A percentile compares a stretch with the other conserved stretches of the same genome.
Evolutionary conservation across 1,140 invertebrate species (phyloP).

Genomic region (Brachionus paranguensis): DNA sequence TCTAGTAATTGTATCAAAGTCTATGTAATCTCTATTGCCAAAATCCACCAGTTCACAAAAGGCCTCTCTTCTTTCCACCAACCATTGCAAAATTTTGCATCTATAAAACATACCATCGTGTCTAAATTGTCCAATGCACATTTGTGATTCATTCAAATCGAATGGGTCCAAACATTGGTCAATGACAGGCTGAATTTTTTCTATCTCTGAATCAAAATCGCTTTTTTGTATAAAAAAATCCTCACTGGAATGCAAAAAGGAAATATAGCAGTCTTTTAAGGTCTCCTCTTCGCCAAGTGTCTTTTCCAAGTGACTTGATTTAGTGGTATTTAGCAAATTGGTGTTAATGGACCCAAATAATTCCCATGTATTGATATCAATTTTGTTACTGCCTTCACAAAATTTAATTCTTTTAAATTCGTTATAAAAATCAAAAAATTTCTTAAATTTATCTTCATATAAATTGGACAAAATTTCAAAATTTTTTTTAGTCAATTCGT

Average conservation of each 20-base stretch:
- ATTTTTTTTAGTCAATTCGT: no score
- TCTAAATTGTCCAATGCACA: slow-evolving; percentile 19
- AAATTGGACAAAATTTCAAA: no score
- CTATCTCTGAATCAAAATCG: slow-evolving; percentile 3
- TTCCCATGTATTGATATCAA: no score
- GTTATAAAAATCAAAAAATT: no score
- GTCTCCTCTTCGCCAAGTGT: not conserved
- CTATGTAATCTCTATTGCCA: slow-evolving; percentile 18
- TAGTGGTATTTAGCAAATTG: not conserved
- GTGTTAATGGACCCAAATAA: no score
- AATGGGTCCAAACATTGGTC: slow-evolving; percentile 5
- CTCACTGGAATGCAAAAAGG: not conserved
- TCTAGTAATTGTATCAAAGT: not conserved
- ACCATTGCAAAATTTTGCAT: slow-evolving; percentile 19
- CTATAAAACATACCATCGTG: slow-evolving; percentile 4
- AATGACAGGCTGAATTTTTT: not conserved
- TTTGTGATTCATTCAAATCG: not conserved
- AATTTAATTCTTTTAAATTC: no score
- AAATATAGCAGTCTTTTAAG: not conserved
- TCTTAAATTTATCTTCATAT: no score
- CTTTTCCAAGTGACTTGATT: not conserved
- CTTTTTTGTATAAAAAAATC: slow-evolving; percentile 30
- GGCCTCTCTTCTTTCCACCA: not conserved
- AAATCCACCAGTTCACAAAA: slow-evolving; percentile 8
- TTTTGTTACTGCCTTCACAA: no score